phyloP scores from a whole-genome alignment of 30 jellyfish, hydroid and myxozoan genomes.

The Aurelia aurita complex sp. Pacific region DNA sequence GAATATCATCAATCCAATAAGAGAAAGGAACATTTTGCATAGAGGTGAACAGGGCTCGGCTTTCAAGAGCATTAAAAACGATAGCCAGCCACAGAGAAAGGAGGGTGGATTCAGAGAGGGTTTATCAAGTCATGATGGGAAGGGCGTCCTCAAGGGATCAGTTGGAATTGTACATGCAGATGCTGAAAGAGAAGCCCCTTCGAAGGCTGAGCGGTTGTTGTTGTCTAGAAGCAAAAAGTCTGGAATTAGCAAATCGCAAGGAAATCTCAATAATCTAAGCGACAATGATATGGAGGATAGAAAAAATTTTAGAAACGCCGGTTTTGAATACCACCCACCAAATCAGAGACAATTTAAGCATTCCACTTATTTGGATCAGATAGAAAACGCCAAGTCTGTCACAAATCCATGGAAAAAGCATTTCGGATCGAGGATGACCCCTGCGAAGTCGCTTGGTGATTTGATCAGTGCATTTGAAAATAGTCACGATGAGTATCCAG shows the following conservation, averaged over 20 bases:
- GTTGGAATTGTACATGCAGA: background rate
- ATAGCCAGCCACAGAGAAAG: background rate
- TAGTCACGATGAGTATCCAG: background rate
- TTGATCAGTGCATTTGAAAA: conserved; percentile 19
- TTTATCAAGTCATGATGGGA: too few relatives aligned
- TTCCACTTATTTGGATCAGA: too few relatives aligned
- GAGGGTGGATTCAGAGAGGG: background rate
- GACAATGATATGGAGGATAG: too few relatives aligned
- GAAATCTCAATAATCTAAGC: background rate
- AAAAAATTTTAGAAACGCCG: too few relatives aligned
- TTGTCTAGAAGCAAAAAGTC: conserved; percentile 6
- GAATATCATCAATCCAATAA: too few relatives aligned
- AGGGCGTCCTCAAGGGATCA: background rate
- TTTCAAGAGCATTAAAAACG: background rate
- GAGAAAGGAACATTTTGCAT: too few relatives aligned
- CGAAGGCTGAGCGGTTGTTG: background rate
- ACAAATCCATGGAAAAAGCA: background rate
- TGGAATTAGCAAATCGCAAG: conserved; percentile 29
- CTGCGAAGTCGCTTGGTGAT: conserved; percentile 31
- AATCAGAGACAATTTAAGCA: too few relatives aligned
- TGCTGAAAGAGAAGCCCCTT: background rate
- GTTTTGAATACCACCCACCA: too few relatives aligned
- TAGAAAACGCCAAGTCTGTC: too few relatives aligned
- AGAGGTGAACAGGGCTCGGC: too few relatives aligned
- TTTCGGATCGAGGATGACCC: background rate